A percentile compares a stretch with the other conserved stretches of the same genome.
These are phyloP conservation scores for Enteromius viviparus DNA, from an alignment of 2,797 vertebrate genomes.

Conservation along the genomic window DNA sequence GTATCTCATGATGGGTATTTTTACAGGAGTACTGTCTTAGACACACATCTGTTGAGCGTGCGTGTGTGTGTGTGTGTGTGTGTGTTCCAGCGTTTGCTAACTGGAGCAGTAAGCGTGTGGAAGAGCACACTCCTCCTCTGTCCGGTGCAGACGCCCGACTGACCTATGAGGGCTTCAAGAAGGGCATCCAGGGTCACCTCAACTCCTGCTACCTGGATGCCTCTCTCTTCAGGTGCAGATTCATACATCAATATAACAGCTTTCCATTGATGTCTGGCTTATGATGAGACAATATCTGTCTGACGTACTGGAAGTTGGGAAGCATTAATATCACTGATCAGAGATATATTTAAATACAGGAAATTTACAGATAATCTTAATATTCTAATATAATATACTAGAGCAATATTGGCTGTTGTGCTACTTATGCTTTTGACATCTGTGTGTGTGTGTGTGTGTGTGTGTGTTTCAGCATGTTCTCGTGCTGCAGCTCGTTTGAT, in stretches of 20 bases:
- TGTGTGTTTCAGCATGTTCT: slow-evolving; percentile 77
- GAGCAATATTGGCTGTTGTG: too few relatives aligned
- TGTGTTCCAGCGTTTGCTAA: slow-evolving; percentile 77
- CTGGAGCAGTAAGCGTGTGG: slow-evolving; percentile 81
- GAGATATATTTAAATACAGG: too few relatives aligned
- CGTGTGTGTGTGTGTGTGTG: slow-evolving; percentile 12
- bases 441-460: too few relatives aligned
- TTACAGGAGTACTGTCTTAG: neutral
- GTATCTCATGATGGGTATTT: neutral
- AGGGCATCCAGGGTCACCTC: slow-evolving; percentile 86
- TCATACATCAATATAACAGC: too few relatives aligned
- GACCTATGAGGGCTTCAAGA: slow-evolving; percentile 80
- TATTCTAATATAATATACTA: too few relatives aligned
- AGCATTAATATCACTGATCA: too few relatives aligned
- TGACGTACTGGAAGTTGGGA: too few relatives aligned
- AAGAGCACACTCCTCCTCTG: slow-evolving; percentile 77
- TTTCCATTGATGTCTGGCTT: too few relatives aligned
- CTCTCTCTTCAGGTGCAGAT: slow-evolving; percentile 80
- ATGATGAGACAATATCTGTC: too few relatives aligned
- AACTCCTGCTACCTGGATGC: slow-evolving; percentile 89
- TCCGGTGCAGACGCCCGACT: slow-evolving; percentile 69
- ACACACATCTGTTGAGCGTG: neutral
- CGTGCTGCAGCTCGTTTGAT: slow-evolving; percentile 85
- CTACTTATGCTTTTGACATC: too few relatives aligned
- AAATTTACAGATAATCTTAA: too few relatives aligned